Evolutionary conservation across 2,888 invertebrate genomes (phyloP).

Genomic region (Dryadula phaetusa): DNA sequence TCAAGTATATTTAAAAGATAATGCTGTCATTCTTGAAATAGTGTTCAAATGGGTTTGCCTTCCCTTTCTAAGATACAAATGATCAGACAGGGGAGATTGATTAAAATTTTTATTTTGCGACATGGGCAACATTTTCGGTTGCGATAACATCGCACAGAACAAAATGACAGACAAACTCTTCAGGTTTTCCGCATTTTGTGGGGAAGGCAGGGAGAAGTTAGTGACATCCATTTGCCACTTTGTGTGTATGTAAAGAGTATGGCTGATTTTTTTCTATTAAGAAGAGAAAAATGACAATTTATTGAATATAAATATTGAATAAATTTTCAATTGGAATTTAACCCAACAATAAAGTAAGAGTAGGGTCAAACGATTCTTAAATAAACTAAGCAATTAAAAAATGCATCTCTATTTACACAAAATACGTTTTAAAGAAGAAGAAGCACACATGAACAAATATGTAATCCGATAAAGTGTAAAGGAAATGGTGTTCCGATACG

Average conservation of each 20-base stretch:
- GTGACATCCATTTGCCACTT: slow-evolving; percentile 1
- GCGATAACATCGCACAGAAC: neutral
- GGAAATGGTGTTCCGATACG: slow-evolving; percentile 14
- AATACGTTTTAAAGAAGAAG: neutral
- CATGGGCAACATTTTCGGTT: too few species aligned
- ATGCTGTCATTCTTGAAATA: too few species aligned
- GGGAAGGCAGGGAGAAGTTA: neutral
- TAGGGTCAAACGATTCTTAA: too few species aligned
- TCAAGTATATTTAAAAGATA: too few species aligned
- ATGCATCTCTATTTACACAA: neutral
- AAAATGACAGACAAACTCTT: slow-evolving; percentile 1
- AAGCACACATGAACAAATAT: neutral
- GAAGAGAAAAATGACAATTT: too few species aligned
- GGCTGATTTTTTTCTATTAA: neutral
- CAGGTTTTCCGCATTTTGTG: neutral
- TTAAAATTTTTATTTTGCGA: neutral
- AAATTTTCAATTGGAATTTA: too few species aligned
- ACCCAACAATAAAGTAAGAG: too few species aligned
- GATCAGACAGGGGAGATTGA: neutral
- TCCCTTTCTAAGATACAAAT: too few species aligned
- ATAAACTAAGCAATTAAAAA: neutral
- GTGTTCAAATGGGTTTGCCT: too few species aligned
- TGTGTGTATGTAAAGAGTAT: neutral
- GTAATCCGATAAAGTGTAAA: neutral
- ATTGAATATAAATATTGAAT: too few species aligned